phyloP scores from a whole-genome alignment of 2,113 vertebrate species.

The Acinonyx jubatus region DNA sequence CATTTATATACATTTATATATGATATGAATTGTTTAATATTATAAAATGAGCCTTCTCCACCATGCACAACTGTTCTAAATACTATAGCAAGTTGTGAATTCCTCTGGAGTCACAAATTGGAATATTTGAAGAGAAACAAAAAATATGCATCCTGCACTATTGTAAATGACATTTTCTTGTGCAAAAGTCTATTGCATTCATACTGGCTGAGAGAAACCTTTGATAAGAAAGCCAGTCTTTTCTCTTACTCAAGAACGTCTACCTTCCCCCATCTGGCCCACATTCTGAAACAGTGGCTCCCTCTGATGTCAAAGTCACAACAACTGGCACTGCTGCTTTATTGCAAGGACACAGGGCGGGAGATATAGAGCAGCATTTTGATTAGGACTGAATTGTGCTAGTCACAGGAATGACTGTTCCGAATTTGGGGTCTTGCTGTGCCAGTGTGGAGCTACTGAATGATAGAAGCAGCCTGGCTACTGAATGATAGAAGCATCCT shows the following conservation, averaged over 20 bases:
- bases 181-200: neutral
- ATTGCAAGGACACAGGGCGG: neutral
- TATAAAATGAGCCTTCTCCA: neutral
- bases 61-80: neutral
- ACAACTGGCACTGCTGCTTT: neutral
- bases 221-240: neutral
- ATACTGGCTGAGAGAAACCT: neutral
- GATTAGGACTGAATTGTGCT: neutral
- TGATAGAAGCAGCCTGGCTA: neutral
- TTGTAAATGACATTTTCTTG: neutral
- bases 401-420: neutral
- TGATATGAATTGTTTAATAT: slow-evolving; percentile 5
- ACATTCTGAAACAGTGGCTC: neutral
- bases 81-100: neutral
- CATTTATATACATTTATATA: neutral
- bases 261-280: neutral
- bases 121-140: neutral
- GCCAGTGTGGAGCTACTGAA: neutral
- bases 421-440: neutral
- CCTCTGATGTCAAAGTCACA: neutral
- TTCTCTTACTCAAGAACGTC: neutral
- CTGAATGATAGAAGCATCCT: neutral
- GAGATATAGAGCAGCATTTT: neutral
- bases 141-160: neutral
- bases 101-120: neutral